Evolutionary conservation across 1,140 invertebrate genomes (phyloP).

Genomic region (Drosophila paulistorum): DNA sequence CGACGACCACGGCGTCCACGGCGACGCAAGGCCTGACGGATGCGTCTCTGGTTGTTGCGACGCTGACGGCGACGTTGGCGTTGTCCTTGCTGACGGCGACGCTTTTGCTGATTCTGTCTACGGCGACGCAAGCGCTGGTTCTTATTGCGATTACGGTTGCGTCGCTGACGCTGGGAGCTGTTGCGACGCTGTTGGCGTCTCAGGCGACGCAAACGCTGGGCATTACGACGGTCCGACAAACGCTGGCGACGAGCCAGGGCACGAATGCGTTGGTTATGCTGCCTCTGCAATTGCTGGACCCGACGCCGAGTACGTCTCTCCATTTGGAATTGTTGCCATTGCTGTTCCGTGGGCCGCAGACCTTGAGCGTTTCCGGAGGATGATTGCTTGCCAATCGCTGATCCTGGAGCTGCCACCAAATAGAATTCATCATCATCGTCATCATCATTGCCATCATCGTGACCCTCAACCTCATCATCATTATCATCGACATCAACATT

Average conservation of each 20-base stretch:
- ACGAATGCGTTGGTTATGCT: conserved; percentile 60
- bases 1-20: conserved; percentile 44
- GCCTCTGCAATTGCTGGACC: conserved; percentile 58
- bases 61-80: conserved; percentile 46
- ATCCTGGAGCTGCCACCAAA: conserved; percentile 26
- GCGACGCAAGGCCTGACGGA: conserved; percentile 37
- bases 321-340: conserved; percentile 65
- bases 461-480: background rate
- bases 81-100: conserved; percentile 42
- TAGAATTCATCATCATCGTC: conserved; percentile 38
- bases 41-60: conserved; percentile 9
- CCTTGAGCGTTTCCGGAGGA: background rate
- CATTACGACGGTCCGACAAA: conserved; percentile 30
- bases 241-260: conserved; percentile 56
- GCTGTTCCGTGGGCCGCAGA: conserved; percentile 44
- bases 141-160: conserved; percentile 28
- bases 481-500: conserved; percentile 15
- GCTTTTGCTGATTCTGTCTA: conserved; percentile 26
- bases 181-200: conserved; percentile 37
- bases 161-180: conserved; percentile 32
- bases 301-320: conserved; percentile 65
- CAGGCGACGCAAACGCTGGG: conserved; percentile 33
- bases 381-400: background rate
- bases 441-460: conserved; percentile 27
- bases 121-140: conserved; percentile 52